These are phyloP conservation scores for Oscarella lobularis DNA, from an alignment of 37 sponge, comb jelly and placozoan species.

Conservation along the genomic window DNA sequence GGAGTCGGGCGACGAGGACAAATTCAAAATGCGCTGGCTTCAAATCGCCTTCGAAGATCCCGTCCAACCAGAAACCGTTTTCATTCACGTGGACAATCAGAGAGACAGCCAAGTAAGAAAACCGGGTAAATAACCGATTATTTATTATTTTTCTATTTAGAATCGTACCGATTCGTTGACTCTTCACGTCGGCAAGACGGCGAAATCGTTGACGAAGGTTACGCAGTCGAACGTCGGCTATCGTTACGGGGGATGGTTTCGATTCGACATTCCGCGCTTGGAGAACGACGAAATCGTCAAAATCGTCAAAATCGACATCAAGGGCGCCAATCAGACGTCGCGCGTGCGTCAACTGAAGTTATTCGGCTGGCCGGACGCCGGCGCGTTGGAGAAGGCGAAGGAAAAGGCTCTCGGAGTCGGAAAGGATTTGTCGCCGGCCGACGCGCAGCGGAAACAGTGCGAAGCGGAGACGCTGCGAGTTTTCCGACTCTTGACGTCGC, in stretches of 20 bases:
- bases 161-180: not conserved
- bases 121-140: too few species aligned
- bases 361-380: conserved; percentile 5
- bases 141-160: not conserved
- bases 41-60: conserved; percentile 37
- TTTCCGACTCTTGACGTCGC: conserved; percentile 81
- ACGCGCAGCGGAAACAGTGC: conserved; percentile 63
- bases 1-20: conserved; percentile 78
- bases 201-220: conserved; percentile 3
- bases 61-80: conserved; percentile 18
- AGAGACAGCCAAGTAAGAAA: conserved; percentile 57
- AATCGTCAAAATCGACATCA: conserved; percentile 26
- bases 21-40: conserved; percentile 25
- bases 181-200: not conserved
- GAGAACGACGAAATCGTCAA: not conserved
- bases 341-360: conserved; percentile 68
- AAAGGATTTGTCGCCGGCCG: conserved; percentile 8
- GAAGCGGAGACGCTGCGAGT: conserved; percentile 70
- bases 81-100: conserved; percentile 70
- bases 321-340: conserved; percentile 51
- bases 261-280: not conserved
- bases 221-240: not conserved
- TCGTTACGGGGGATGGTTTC: conserved; percentile 11
- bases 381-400: conserved; percentile 15
- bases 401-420: not conserved